Percentiles rank a stretch among this genome's conserved stretches.
phyloP scores from a whole-genome alignment of 37 sponge, comb jelly and placozoan genomes.

The Sycon ciliatum region DNA sequence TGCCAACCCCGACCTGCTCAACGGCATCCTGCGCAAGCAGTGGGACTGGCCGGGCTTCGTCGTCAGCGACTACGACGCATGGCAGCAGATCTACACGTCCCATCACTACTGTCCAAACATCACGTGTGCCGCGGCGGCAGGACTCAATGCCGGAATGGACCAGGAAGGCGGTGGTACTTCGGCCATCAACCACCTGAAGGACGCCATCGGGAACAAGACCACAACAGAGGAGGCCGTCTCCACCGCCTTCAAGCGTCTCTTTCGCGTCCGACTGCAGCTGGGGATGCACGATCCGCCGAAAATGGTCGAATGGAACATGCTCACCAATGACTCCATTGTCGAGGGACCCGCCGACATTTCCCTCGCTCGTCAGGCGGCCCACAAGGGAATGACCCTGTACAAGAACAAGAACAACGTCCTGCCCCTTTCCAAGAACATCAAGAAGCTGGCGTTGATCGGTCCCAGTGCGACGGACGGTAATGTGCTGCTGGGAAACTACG shows the following conservation, averaged over 20 bases:
- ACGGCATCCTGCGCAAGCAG: background rate
- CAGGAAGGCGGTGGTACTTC: slow-evolving; percentile 1
- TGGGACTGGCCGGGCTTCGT: slow-evolving; percentile 10
- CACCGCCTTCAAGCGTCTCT: background rate
- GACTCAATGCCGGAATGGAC: slow-evolving; percentile 1
- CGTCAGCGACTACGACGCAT: slow-evolving; percentile 14
- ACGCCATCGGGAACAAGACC: background rate
- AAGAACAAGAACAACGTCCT: background rate
- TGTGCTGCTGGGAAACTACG: slow-evolving; percentile 3
- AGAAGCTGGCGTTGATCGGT: slow-evolving; percentile 36
- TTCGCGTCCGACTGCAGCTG: background rate
- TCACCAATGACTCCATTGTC: background rate
- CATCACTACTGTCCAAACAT: slow-evolving; percentile 10
- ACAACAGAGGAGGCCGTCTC: background rate
- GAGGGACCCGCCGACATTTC: background rate
- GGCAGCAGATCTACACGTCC: background rate
- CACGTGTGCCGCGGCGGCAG: slow-evolving; percentile 1
- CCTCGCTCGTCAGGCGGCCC: background rate
- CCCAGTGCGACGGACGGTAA: background rate
- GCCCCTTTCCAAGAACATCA: background rate
- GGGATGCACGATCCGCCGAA: slow-evolving; percentile 13
- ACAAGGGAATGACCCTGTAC: background rate
- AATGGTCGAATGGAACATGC: background rate
- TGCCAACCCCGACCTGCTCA: background rate
- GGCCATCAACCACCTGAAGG: background rate